phyloP scores from a whole-genome alignment of 2,888 invertebrate genomes.

The Dolichomitus sp. region DNA sequence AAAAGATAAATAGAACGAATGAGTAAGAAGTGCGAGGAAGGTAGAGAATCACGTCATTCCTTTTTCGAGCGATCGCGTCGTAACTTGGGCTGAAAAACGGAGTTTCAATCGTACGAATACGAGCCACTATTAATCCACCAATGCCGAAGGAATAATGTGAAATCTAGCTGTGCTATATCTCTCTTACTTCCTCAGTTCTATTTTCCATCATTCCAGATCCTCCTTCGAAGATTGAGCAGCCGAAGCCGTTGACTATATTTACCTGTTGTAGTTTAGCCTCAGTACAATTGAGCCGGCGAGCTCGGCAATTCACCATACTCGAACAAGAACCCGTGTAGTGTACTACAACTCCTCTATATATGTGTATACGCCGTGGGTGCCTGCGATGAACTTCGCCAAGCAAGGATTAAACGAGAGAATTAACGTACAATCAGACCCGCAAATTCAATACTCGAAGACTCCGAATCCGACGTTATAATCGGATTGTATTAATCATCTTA shows the following conservation, averaged over 20 bases:
- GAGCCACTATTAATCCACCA: conserved; percentile 25
- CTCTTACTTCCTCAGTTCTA: neutral
- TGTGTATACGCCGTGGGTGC: neutral
- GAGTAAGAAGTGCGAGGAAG: conserved; percentile 5
- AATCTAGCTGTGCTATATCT: neutral
- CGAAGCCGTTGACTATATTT: neutral
- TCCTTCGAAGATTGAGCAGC: conserved; percentile 22
- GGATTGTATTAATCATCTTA: conserved; percentile 53
- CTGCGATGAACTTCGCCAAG: conserved; percentile 11
- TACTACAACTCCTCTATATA: neutral
- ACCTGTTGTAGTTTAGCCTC: neutral
- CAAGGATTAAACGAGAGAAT: conserved; percentile 48
- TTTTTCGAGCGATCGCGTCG: conserved; percentile 23
- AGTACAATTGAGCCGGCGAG: conserved; percentile 25
- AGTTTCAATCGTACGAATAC: conserved; percentile 28
- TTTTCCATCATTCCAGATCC: conserved; percentile 13
- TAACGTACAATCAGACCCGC: conserved; percentile 51
- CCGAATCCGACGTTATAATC: conserved; percentile 18
- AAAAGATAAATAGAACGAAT: conserved; percentile 34
- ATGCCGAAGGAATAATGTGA: conserved; percentile 11
- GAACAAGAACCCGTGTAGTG: neutral
- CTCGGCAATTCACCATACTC: conserved; percentile 14
- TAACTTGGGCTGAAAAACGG: conserved; percentile 32
- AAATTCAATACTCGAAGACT: conserved; percentile 36
- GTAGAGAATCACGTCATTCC: conserved; percentile 12